These are phyloP conservation scores for Acrossocheilus fasciatus DNA, from an alignment of 2,797 vertebrate species.

Conservation along the genomic window DNA sequence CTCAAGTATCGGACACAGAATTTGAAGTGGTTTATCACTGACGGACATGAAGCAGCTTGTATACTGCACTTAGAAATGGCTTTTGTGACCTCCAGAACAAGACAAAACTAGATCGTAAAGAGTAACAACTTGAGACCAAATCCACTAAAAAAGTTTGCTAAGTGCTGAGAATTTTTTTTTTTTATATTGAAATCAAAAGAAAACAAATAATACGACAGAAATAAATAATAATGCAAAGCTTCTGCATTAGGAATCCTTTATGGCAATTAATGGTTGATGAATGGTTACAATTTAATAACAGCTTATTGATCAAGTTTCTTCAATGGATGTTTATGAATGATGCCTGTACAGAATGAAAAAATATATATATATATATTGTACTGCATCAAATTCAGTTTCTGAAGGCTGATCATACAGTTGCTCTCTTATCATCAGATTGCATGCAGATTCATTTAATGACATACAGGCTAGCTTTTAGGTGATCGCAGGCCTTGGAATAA, in stretches of 20 bases:
- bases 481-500: background rate
- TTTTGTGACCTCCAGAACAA: constrained; percentile 32
- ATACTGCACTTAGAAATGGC: constrained; percentile 3
- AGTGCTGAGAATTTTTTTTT: too few relatives aligned
- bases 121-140: background rate
- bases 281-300: background rate
- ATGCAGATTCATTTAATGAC: background rate
- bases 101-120: background rate
- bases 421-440: background rate
- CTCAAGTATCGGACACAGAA: background rate
- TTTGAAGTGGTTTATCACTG: constrained; percentile 10
- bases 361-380: too few relatives aligned
- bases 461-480: too few relatives aligned
- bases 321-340: background rate
- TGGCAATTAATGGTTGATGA: background rate
- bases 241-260: background rate
- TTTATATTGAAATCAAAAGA: background rate
- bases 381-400: background rate
- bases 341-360: background rate
- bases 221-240: background rate
- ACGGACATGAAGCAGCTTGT: constrained; percentile 12
- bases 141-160: background rate
- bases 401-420: background rate
- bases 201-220: background rate
- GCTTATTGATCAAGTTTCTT: background rate